Evolutionary conservation across 2,888 invertebrate genomes (phyloP).

Genomic region (Hydriomena furcata): DNA sequence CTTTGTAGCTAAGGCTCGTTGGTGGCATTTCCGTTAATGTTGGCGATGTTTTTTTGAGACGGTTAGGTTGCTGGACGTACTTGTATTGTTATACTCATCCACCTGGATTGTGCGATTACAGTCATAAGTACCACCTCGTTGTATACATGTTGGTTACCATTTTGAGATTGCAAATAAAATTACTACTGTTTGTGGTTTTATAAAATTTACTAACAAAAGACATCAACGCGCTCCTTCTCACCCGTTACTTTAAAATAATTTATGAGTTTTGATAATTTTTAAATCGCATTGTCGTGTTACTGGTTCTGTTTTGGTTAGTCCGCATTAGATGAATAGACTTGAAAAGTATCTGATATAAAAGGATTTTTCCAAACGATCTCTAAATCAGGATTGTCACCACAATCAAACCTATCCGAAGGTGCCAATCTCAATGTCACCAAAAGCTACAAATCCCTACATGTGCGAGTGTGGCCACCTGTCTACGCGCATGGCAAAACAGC

Average conservation of each 20-base stretch:
- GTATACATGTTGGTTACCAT: no score
- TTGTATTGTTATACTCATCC: constrained; percentile 21
- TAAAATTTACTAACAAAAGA: constrained; percentile 50
- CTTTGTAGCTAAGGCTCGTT: constrained; percentile 68
- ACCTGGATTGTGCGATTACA: constrained; percentile 23
- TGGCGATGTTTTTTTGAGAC: constrained; percentile 49
- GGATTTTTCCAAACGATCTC: not conserved
- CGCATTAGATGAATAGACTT: no score
- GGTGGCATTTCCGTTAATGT: constrained; percentile 79
- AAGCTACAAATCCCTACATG: constrained; percentile 12
- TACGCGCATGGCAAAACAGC: constrained; percentile 35
- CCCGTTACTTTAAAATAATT: no score
- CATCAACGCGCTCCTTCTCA: constrained; percentile 58
- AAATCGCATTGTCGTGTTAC: no score
- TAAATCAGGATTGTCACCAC: not conserved
- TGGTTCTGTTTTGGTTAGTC: no score
- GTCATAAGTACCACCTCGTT: not conserved
- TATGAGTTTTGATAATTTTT: no score
- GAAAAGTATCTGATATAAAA: no score
- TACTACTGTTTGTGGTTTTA: no score
- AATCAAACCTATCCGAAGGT: constrained; percentile 4
- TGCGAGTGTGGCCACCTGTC: constrained; percentile 34
- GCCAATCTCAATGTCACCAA: constrained; percentile 10
- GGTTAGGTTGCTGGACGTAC: constrained; percentile 29
- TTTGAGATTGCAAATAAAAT: no score